Base-by-base conservation (phyloP, 2,888 invertebrate genomes). In the Balanococcus diminutus region DNA sequence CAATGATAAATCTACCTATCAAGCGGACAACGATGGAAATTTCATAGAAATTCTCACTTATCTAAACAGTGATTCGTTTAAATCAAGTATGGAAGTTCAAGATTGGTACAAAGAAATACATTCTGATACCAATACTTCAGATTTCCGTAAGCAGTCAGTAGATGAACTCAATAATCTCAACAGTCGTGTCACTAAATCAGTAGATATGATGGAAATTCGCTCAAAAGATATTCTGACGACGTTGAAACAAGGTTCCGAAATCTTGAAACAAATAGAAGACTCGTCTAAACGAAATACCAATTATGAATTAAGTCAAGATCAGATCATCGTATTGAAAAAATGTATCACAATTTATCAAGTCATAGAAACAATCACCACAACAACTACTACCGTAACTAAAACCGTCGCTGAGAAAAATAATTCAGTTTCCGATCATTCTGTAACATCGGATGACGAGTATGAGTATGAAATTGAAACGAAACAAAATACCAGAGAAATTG, bases 101-200 rank as follows among this genome's bases (percentile, higher is more conserved):
- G 28, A 56, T 46, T 42, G 31, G 19, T 82, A 56, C n/a, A 82
- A 31, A 11, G 56, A 51, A 22, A 82, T 82, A 6, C 46, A 82
- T 16, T 82, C 82, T 1, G 19, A 31, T 22, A 42, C 81, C 2
- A 25, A n/a, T 11, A 16, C 81, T 6, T 19, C 42, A 42, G 16
- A 81, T 25, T 28, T 42, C 9, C 46, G 36, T 25, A 19, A 81
- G 25, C 81, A 46, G 14, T 81, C 39, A 2, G 46, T 81, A 16
- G 25, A 42, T 16, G 39, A 81, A 16, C 39, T 81, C 3, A 16
- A 16, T 2, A 81, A 6, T 36, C 25, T 81, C 3, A 81, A 81
- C 25, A 22, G 28, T 16, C 67, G 28, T 28, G 67, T 67, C 2
- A 28, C 67, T 14, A 31, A 67, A 67, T 67, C 67, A 0, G 28